phyloP scores from a whole-genome alignment of 2,113 vertebrate genomes.

The Gambusia holbrooki region DNA sequence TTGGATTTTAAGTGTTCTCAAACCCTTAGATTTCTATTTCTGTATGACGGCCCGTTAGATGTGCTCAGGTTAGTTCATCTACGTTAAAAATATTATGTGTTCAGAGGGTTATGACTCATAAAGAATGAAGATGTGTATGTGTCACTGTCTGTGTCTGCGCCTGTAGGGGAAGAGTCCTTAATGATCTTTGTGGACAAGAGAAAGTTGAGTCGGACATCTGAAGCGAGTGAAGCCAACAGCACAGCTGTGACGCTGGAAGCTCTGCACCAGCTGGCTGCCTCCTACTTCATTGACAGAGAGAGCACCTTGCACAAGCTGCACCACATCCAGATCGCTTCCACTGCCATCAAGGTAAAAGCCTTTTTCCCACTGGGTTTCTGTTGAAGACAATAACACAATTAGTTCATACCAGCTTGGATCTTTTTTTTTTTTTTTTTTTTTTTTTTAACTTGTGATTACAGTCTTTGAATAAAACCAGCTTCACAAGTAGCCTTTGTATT shows the following conservation, averaged over 20 bases:
- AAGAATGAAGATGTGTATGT: neutral
- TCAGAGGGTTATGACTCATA: neutral
- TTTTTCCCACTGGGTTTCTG: neutral
- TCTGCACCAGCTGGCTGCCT: conserved; percentile 85
- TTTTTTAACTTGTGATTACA: neutral
- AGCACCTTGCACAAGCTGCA: conserved; percentile 84
- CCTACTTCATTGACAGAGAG: conserved; percentile 86
- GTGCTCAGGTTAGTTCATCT: conserved; percentile 11
- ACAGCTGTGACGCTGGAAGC: conserved; percentile 83
- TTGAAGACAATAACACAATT: neutral
- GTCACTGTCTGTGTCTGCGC: neutral
- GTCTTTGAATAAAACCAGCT: neutral
- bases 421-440: neutral
- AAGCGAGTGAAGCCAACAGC: conserved; percentile 77
- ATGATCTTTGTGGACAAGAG: conserved; percentile 87
- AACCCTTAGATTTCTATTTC: neutral
- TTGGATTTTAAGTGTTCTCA: neutral
- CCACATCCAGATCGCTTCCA: conserved; percentile 85
- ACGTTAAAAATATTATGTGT: neutral
- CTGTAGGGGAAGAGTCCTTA: conserved; percentile 83
- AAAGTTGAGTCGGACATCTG: conserved; percentile 79
- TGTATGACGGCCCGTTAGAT: neutral
- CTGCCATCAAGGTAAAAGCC: conserved; percentile 83
- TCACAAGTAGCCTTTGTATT: conserved; percentile 22
- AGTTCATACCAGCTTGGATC: neutral